Conservation (phyloP, 2,113 vertebrate genomes). For the Prietella phreatophila region DNA sequence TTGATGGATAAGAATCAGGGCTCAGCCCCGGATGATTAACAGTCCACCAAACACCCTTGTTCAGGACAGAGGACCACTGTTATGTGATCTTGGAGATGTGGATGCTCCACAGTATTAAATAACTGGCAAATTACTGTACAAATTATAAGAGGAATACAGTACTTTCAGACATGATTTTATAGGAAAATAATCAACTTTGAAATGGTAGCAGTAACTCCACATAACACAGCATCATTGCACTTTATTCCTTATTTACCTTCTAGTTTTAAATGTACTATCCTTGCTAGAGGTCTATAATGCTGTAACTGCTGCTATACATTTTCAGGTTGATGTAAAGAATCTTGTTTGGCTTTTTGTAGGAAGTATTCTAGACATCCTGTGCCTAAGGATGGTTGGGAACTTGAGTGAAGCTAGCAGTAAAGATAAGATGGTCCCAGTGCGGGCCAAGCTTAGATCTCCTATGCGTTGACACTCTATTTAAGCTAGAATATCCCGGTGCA, state of each 20-base stretch:
- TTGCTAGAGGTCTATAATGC: neutral
- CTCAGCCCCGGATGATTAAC: too few species aligned
- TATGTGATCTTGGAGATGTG: neutral
- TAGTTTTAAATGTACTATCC: neutral
- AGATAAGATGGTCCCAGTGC: conserved; percentile 38
- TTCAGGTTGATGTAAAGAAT: neutral
- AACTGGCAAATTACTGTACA: neutral
- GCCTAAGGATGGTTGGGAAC: conserved; percentile 35
- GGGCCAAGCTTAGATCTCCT: conserved; percentile 14
- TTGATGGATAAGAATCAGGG: too few species aligned
- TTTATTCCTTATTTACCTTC: neutral
- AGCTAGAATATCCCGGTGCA: conserved; percentile 38
- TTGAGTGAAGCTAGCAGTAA: conserved; percentile 14
- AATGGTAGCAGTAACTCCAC: neutral
- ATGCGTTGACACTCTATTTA: conserved; percentile 34
- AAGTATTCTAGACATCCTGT: conserved; percentile 29
- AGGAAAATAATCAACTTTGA: neutral
- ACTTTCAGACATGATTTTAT: neutral
- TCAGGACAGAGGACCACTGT: neutral
- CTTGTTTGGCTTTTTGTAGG: neutral
- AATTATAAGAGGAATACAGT: neutral
- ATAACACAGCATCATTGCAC: neutral
- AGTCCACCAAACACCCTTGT: too few species aligned
- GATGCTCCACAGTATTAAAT: neutral
- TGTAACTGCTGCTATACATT: neutral